Evolutionary conservation across 1,140 invertebrate species (phyloP).

Genomic region (Episyrphus balteatus): DNA sequence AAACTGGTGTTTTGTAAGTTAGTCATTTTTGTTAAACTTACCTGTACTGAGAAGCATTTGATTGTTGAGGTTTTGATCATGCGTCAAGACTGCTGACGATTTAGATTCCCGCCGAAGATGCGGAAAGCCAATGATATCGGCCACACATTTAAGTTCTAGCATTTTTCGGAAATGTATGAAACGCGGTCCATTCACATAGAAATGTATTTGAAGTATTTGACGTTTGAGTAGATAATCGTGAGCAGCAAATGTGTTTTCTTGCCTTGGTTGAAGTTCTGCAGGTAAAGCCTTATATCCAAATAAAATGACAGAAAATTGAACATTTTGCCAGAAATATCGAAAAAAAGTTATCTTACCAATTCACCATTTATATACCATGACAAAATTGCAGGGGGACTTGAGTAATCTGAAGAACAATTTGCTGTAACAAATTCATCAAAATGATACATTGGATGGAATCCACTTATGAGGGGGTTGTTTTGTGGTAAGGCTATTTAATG

Average conservation of each 20-base stretch:
- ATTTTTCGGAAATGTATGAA: conserved; percentile 17
- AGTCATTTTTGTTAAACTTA: too few species aligned
- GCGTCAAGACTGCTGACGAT: conserved; percentile 20
- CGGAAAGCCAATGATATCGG: conserved; percentile 34
- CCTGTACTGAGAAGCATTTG: conserved; percentile 18
- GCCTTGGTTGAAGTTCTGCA: conserved; percentile 24
- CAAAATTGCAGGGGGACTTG: conserved; percentile 46
- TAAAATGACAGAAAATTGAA: background rate
- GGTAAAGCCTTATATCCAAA: conserved; percentile 17
- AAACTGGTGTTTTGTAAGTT: too few species aligned
- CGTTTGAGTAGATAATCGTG: conserved; percentile 30
- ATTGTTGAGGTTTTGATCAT: conserved; percentile 34
- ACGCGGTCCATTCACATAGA: conserved; percentile 29
- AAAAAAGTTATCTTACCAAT: conserved; percentile 31
- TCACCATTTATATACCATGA: conserved; percentile 52
- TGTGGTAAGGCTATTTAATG: conserved; percentile 43
- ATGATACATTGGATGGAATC: conserved; percentile 41
- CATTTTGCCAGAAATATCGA: too few species aligned
- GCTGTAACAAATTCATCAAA: conserved; percentile 46
- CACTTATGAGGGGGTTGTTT: conserved; percentile 43
- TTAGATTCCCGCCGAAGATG: conserved; percentile 23
- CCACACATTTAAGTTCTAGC: conserved; percentile 32
- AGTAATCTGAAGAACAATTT: conserved; percentile 47
- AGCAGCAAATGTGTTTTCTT: conserved; percentile 29
- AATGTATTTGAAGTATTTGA: conserved; percentile 27